Conservation (phyloP, 1,140 invertebrate genomes). For the Colletes latitarsis region DNA sequence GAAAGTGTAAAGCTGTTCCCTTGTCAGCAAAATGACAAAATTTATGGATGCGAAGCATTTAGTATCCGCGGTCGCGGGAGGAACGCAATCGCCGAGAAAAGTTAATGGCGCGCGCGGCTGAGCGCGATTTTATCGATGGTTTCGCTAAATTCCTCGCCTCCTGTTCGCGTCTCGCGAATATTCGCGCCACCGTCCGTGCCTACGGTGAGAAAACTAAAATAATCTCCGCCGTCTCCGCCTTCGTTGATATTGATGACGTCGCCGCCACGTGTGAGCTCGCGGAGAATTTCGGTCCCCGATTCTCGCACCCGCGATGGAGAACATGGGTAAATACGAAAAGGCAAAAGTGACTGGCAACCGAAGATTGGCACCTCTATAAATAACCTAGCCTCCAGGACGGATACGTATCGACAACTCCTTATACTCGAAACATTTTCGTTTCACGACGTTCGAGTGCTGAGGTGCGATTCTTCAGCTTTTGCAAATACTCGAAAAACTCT, state of each 20-base stretch:
- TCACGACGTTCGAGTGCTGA: background rate
- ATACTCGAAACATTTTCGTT: background rate
- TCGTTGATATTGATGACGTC: slow-evolving; percentile 26
- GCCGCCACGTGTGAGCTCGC: slow-evolving; percentile 13
- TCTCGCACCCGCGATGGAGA: background rate
- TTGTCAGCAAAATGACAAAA: slow-evolving; percentile 2
- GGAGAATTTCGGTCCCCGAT: slow-evolving; percentile 41
- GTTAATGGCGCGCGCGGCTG: background rate
- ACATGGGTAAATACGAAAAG: slow-evolving; percentile 23
- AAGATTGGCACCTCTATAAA: slow-evolving; percentile 65
- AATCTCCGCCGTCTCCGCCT: background rate
- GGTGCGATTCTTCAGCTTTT: background rate
- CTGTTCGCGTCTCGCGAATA: background rate
- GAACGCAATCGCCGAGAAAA: background rate
- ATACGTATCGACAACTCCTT: slow-evolving; percentile 9
- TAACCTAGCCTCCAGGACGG: slow-evolving; percentile 32
- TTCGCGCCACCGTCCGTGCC: background rate
- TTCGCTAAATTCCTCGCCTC: background rate
- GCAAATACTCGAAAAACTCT: background rate
- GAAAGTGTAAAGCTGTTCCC: slow-evolving; percentile 24
- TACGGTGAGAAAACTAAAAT: slow-evolving; percentile 18
- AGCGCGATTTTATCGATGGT: slow-evolving; percentile 21
- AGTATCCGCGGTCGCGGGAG: background rate
- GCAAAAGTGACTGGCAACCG: slow-evolving; percentile 65
- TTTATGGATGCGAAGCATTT: slow-evolving; percentile 22